A percentile compares a stretch with the other conserved stretches of the same genome.
phyloP scores from a whole-genome alignment of 2,888 invertebrate genomes.

The Lasioglossum calceatum region DNA sequence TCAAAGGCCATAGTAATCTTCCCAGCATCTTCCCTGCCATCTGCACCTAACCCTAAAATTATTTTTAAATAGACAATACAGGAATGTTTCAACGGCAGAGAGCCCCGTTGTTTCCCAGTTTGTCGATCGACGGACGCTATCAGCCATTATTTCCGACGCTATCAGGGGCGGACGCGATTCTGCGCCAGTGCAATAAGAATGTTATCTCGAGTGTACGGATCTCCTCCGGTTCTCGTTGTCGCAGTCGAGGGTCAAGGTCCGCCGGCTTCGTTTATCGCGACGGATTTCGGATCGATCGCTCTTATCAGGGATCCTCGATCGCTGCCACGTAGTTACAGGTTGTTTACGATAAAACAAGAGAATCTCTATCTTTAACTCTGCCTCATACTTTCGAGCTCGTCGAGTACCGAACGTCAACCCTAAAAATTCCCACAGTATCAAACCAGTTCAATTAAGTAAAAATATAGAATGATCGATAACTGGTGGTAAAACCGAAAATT shows the following conservation, averaged over 20 bases:
- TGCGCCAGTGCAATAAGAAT: constrained; percentile 1
- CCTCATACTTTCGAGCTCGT: too few relatives aligned
- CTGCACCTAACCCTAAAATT: not conserved
- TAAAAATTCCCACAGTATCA: not conserved
- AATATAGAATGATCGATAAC: too few relatives aligned
- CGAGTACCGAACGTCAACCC: too few relatives aligned
- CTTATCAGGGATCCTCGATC: constrained; percentile 51
- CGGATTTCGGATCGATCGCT: constrained; percentile 31
- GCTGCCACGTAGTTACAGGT: not conserved
- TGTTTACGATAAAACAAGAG: not conserved
- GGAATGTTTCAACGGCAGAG: not conserved
- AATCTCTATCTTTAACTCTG: not conserved
- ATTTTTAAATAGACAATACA: not conserved
- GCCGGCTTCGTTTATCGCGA: constrained; percentile 31
- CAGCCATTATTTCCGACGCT: not conserved
- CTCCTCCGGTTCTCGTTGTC: not conserved
- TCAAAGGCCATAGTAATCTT: not conserved
- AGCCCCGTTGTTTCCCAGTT: not conserved
- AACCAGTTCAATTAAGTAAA: too few relatives aligned
- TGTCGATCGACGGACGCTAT: not conserved
- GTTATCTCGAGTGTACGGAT: constrained; percentile 40
- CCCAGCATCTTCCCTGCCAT: not conserved
- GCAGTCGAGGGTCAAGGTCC: constrained; percentile 53
- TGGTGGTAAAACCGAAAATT: too few relatives aligned
- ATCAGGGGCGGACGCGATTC: not conserved